Base-by-base conservation (phyloP, 2,113 vertebrate species). In the Prinia subflava region DNA sequence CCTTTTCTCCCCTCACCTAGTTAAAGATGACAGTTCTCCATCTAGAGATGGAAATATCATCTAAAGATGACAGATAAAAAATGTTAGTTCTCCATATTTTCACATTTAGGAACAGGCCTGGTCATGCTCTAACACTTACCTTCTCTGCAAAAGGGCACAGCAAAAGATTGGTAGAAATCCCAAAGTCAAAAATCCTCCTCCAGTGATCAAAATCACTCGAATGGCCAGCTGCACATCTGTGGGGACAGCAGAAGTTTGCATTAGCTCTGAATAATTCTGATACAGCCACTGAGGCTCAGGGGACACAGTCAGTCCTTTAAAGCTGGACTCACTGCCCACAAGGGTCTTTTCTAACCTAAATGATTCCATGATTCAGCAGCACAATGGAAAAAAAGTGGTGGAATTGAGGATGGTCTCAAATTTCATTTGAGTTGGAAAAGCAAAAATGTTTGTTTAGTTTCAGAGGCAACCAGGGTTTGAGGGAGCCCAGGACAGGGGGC, bases 211-310 rank as follows among this genome's bases (percentile, higher is more conserved):
- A 91, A 97, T 78, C 4, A 97, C 16, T 52, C 94, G 96, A 39
- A 98, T 44, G 19, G 78, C 78, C 93, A 96, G 96, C 9, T 71
- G 81, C 55, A 92, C 24, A 35, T 80, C 98, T 98, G 96, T 65
- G 71, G 80, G 87, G 92, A 69, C 80, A 97, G 96, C 60, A 83
- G 79, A 88, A 94, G 33, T 33, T 28, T 60, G 46, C 57, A 63
- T 97, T 88, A 97, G 56, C 83, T 87, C 88, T 10, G 55, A 79
- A 69, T 50, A 74, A 84, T 28, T 49, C 85, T 42, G 41, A 75
- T 13, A 67, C 28, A 33, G 6, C 60, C 69, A 47, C 37, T 16
- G 76, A 71, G 50, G 39, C 39, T 39, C 39, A 39, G 39, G 39
- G 39, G 39, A 39, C 39, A 39, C 39, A 39, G 39, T 39, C 39